Base-by-base conservation (phyloP, 2,797 vertebrate genomes). In the Sebastes hubbsi region DNA sequence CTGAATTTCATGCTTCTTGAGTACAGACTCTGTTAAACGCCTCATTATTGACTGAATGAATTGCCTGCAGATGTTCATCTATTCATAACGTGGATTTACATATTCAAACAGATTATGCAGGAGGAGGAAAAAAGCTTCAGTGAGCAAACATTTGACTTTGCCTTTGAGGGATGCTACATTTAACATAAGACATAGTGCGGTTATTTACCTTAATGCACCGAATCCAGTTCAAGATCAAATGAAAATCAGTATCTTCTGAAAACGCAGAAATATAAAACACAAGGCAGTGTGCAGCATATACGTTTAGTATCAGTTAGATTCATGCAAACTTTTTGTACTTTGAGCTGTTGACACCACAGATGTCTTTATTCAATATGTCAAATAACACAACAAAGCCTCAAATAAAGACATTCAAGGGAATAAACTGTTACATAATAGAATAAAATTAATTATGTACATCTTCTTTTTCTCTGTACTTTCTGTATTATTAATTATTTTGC, bases 31-130 rank as follows among this genome's bases (percentile, higher is more conserved):
- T 84, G 89, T 89, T 92, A 91, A 92, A 89, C 6, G 89, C 42
- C 87, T 93, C 89, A 91, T 92, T 91, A 92, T 91, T 90, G 88
- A 91, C 88, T 87, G 82, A 91, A 90, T 85, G 85, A 94, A 93
- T 89, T 80, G 90, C 90, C 88, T 87, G 89, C 90, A 92, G 91
- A 92, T 92, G 91, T 91, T 93, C 91, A 87, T 89, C 88, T 93
- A 91, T 93, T 94, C 91, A 93, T 91, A 89, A 91, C 74, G 9
- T 84, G 73, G 80, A 93, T 94, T 92, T 91, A 89, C 92, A 92
- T 92, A 92, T 90, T 91, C 84, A 91, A 91, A 84, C 79, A 85
- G 86, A 92, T 92, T 91, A 90, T 88, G 72, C 78, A 80, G 87
- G 60, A 84, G 78, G 80, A 83, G 75, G 78, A 67, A 85, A 79